A percentile compares a stretch with the other conserved stretches of the same genome.
phyloP scores from a whole-genome alignment of 2,797 vertebrate species.

The Bothrops alternatus region DNA sequence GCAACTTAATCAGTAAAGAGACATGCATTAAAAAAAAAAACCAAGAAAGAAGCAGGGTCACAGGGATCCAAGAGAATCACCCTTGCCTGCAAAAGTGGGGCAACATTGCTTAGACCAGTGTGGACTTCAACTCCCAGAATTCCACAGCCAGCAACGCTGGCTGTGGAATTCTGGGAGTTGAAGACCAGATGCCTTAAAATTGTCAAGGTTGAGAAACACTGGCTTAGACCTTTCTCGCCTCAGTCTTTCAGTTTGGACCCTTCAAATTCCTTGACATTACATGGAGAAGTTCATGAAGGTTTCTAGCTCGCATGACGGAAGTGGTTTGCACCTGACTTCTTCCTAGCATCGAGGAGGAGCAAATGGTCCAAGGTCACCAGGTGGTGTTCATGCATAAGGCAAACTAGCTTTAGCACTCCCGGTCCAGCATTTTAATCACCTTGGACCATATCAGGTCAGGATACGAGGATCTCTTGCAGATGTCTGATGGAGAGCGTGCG shows the following conservation, averaged over 20 bases:
- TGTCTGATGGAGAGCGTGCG: background rate
- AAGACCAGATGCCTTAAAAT: too few species aligned
- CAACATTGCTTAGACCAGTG: background rate
- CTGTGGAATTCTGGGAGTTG: too few species aligned
- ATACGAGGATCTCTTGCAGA: background rate
- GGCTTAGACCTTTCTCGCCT: background rate
- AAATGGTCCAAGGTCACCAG: background rate
- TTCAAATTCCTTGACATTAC: background rate
- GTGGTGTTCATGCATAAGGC: background rate
- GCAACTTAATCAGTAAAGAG: constrained; percentile 28
- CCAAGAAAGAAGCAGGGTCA: background rate
- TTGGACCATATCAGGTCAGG: background rate
- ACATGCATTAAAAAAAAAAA: background rate
- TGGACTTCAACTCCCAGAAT: too few species aligned
- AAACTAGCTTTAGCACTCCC: background rate
- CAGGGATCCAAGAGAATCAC: fast-evolving
- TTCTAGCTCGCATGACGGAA: background rate
- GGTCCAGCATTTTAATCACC: background rate
- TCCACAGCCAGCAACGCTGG: too few species aligned
- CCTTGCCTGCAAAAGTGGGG: background rate
- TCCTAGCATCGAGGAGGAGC: background rate
- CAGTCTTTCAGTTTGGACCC: background rate
- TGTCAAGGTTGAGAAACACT: too few species aligned
- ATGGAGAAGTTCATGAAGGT: background rate
- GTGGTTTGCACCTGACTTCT: background rate